Percentiles rank a stretch among this genome's conserved stretches.
Evolutionary conservation across 2,797 vertebrate species (phyloP).

Genomic region (Danio tinwini): DNA sequence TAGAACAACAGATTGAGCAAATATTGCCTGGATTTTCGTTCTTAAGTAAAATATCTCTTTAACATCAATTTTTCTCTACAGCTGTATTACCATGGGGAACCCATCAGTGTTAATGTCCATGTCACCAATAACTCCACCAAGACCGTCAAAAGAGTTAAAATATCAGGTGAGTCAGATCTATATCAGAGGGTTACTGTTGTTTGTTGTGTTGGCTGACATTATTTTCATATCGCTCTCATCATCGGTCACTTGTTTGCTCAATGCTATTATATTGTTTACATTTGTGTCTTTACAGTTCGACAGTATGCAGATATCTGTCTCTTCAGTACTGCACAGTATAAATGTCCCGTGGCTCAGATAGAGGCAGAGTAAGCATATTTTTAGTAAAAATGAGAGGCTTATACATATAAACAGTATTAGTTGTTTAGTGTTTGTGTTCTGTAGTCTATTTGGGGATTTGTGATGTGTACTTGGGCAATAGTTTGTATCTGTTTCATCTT

Average conservation of each 20-base stretch:
- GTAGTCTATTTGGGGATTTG: not conserved
- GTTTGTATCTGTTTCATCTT: not conserved
- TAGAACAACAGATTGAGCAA: too few relatives aligned
- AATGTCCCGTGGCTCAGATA: slow-evolving; percentile 92
- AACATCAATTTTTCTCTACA: slow-evolving; percentile 61
- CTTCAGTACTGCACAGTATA: slow-evolving; percentile 97
- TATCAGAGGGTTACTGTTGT: not conserved
- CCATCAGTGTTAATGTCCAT: slow-evolving; percentile 96
- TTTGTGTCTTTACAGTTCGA: slow-evolving; percentile 80
- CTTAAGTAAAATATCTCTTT: not conserved
- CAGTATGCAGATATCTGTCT: slow-evolving; percentile 97
- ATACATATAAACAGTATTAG: too few relatives aligned
- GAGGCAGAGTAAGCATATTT: slow-evolving; percentile 91
- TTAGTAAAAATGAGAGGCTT: too few relatives aligned
- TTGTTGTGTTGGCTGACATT: not conserved
- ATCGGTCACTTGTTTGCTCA: not conserved
- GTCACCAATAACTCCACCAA: slow-evolving; percentile 99
- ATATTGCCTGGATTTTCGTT: too few relatives aligned
- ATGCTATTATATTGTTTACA: slow-evolving; percentile 10
- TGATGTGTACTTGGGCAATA: not conserved
- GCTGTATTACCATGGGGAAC: slow-evolving; percentile 97
- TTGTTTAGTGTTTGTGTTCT: not conserved
- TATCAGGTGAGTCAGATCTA: slow-evolving; percentile 81
- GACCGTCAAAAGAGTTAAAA: slow-evolving; percentile 96
- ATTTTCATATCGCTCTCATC: not conserved